These are phyloP conservation scores for Luscinia megarhynchos DNA, from an alignment of 2,797 vertebrate species.

Conservation along the genomic window DNA sequence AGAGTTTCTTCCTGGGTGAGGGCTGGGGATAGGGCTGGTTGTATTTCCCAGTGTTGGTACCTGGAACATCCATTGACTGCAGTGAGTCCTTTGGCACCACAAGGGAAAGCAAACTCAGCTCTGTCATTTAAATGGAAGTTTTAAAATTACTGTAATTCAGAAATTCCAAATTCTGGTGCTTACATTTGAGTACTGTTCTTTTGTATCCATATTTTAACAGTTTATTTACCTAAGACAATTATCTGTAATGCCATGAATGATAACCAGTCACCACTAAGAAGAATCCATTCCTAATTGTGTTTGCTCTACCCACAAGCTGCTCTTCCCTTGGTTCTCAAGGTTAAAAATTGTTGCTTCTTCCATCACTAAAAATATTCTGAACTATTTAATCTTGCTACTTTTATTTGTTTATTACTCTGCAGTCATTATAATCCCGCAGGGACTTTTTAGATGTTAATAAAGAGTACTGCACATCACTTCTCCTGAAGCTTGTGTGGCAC, in stretches of 20 bases:
- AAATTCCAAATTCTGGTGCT: not conserved
- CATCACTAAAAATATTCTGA: conserved; percentile 7
- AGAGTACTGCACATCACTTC: conserved; percentile 54
- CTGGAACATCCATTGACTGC: not conserved
- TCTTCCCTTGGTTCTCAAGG: not conserved
- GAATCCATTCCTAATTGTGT: not conserved
- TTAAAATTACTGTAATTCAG: not conserved
- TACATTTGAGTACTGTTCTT: not conserved
- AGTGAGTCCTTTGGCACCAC: not conserved
- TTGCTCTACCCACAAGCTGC: not conserved
- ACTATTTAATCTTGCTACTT: conserved; percentile 50
- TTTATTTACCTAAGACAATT: not conserved
- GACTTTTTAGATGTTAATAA: conserved; percentile 60
- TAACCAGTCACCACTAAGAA: not conserved
- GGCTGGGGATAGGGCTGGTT: not conserved
- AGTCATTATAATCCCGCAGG: conserved; percentile 52
- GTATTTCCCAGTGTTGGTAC: not conserved
- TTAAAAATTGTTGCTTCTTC: conserved; percentile 29
- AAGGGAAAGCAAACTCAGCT: not conserved
- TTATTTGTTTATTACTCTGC: conserved; percentile 57
- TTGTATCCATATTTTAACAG: not conserved
- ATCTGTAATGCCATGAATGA: not conserved
- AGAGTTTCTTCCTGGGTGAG: not conserved
- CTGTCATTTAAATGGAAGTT: not conserved
- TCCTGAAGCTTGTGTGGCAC: conserved; percentile 61